Evolutionary conservation across 2,888 invertebrate genomes (phyloP).

Genomic region (Conomelus anceps): DNA sequence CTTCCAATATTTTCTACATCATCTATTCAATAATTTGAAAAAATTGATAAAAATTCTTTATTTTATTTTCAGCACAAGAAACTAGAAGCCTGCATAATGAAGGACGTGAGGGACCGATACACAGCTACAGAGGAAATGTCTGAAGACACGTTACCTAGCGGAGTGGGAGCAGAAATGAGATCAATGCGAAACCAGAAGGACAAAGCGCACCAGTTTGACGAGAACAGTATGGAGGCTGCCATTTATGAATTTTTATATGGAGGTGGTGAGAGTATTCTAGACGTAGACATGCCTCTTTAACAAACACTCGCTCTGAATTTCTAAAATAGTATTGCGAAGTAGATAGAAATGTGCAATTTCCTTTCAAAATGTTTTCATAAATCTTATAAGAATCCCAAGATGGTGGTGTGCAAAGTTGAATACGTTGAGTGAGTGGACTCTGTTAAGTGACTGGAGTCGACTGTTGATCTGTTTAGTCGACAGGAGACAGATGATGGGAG

Average conservation of each 20-base stretch:
- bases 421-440: too few relatives aligned
- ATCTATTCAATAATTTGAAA: neutral
- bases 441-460: too few relatives aligned
- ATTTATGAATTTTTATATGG: slow-evolving; percentile 59
- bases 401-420: too few relatives aligned
- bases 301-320: neutral
- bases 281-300: neutral
- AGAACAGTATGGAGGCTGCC: slow-evolving; percentile 52
- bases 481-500: too few relatives aligned
- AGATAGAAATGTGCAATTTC: neutral
- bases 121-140: slow-evolving; percentile 27
- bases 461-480: too few relatives aligned
- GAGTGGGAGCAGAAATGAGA: slow-evolving; percentile 29
- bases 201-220: slow-evolving; percentile 26
- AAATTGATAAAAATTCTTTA: slow-evolving; percentile 1
- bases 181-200: slow-evolving; percentile 29
- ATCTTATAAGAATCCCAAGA: too few relatives aligned
- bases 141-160: slow-evolving; percentile 29
- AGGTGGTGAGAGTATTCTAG: slow-evolving; percentile 30
- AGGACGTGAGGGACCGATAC: slow-evolving; percentile 53
- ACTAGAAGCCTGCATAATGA: slow-evolving; percentile 63
- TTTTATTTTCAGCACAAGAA: slow-evolving; percentile 55
- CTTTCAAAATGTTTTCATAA: neutral
- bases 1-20: neutral
- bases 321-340: neutral